Evolutionary conservation across 2,113 vertebrate species (phyloP), one percentile per base, ranked within the genome.

Genomic region (Reinhardtius hippoglossoides): DNA sequence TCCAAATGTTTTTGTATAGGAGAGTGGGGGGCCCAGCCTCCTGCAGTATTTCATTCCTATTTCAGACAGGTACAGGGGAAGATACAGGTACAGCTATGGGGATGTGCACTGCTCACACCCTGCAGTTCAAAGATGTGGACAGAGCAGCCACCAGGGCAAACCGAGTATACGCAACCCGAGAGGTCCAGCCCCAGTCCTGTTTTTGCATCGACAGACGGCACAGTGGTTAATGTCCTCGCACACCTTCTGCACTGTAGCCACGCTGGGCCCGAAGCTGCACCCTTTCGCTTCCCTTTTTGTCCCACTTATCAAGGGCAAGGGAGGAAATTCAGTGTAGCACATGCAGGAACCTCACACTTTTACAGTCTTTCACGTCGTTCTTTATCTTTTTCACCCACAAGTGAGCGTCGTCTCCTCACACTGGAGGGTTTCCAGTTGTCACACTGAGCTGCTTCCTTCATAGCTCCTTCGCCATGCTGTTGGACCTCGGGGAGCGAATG

Each of bases 351-450:
- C 64, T 65, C 24, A 59, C 24, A 20, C 8, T 2, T 66, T 54
- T 40, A 13, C 48, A 24, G 20, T 60, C 59, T 37, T 74, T 31
- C 31, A 31, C 6, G 31, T 31, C 31, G 31, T 31, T 80, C 60
- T 12, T 14, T 67, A 3, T 21, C 42, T 83, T 70, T 56, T 20
- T 50, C 1, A 56, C 52, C 66, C 46, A 63, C 61, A 52, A 18
- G 48, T 15, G 0, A 71, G 35, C 26, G 2, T 67, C 13, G 15
- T 81, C 20, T 70, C 68, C 9, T 55, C 50, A 37, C 55, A 31
- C 76, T 89, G 91, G 86, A 87, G 72, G 6, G 59, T 70, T 68
- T 88, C 90, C 90, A 88, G 79, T 71, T 46, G 57, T 86, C 91
- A 78, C 63, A 70, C 85, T 74, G 91, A 81, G 91, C 76, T 59